Percentiles rank a stretch among this genome's conserved stretches.
These are phyloP conservation scores for Heliconius erato DNA, from an alignment of 2,888 invertebrate genomes.

Conservation along the genomic window DNA sequence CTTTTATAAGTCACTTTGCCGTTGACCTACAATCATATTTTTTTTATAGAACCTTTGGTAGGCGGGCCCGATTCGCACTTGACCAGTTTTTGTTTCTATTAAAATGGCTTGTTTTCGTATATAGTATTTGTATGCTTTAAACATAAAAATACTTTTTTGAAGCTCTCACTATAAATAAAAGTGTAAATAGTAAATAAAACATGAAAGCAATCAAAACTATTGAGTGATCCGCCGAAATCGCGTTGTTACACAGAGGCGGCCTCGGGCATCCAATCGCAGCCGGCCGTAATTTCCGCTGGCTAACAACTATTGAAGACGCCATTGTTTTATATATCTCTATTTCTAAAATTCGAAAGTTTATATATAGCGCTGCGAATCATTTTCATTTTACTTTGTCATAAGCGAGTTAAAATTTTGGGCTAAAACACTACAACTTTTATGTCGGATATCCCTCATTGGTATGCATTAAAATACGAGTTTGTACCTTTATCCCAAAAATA, in stretches of 20 bases:
- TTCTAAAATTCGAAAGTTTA: conserved; percentile 39
- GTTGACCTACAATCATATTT: no score
- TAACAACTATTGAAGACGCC: conserved; percentile 68
- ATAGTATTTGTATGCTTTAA: not conserved
- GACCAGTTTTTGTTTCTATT: not conserved
- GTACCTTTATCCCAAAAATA: not conserved
- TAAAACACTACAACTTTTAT: not conserved
- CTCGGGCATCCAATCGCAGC: conserved; percentile 56
- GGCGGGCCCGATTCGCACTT: no score
- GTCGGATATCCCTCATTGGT: not conserved
- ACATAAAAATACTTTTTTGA: not conserved
- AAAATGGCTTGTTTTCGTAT: not conserved
- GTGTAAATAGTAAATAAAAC: conserved; percentile 58
- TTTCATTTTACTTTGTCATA: conserved; percentile 57
- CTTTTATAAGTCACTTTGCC: no score
- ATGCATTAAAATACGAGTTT: not conserved
- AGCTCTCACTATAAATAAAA: conserved; percentile 36
- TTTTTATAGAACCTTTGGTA: no score
- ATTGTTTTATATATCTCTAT: conserved; percentile 65
- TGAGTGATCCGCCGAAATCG: conserved; percentile 69
- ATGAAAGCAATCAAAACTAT: conserved; percentile 77
- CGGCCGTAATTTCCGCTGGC: conserved; percentile 69
- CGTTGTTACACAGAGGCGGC: conserved; percentile 67
- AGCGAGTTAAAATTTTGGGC: not conserved
- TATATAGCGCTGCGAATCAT: conserved; percentile 56